Evolutionary conservation across 2,113 vertebrate genomes (phyloP), one percentile per base, ranked within the genome.

Genomic region (Propithecus coquereli): DNA sequence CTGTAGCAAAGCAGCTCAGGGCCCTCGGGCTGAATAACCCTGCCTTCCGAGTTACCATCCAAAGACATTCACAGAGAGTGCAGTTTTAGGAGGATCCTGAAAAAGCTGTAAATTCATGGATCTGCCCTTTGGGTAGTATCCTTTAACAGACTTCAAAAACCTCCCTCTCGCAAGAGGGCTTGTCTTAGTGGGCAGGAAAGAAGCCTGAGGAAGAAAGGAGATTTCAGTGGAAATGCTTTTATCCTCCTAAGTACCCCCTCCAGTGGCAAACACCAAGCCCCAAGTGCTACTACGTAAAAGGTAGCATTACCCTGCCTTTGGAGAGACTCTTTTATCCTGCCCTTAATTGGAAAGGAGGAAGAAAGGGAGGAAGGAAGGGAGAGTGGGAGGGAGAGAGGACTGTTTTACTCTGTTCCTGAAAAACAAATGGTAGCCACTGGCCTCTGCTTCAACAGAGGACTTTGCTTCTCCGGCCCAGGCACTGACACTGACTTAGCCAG

Each of bases 161-260:
- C 12, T 84, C 70, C 63, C n/a, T 93, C 66, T 68, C 43, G 66
- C 4, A 63, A 80, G 17, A 20, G 34, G 32, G n/a, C 20, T 43
- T 37, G 9, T 71, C 68, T 87, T 87, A 47, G 61, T 47, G 27
- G 50, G 45, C 27, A 94, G 63, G 27, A 66, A 34, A 23, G 32
- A 85, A 0, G 1, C 3, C 61, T 52, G 22, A 71, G 66, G 18
- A 90, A 93, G 80, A 90, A 95, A 89, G 59, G 34, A 91, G 22
- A 80, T 47, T 45, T 47, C 40, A 8, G 25, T 12, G 47, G 47
- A 94, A 96, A 85, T 37, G 71, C 66, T 88, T 95, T 77, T 87
- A 17, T 77, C 76, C 10, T 79, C 57, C 70, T 68, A 79, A 74
- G 32, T n/a, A 87, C 3, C 65, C n/a, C 47, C 18, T 77, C 0